These are phyloP conservation scores for Bos taurus DNA, from an alignment of 2,113 vertebrate genomes.

Conservation along the genomic window ARS-UCD2.0 NC_037338.1:11918001-11918500, in stretches of 20 bases:
- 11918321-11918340: not conserved
- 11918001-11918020: not conserved
- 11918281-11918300: not conserved
- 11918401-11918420: not conserved
- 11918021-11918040: not conserved
- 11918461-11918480: not conserved
- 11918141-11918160: not conserved
- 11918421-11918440: slow-evolving; percentile 2
- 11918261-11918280: not conserved
- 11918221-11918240: not conserved
- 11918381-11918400: not conserved
- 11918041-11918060: not conserved
- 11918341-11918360: not conserved
- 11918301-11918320: not conserved
- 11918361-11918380: not conserved
- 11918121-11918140: not conserved
- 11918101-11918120: not conserved
- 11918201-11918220: not conserved
- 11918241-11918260: not conserved
- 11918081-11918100: not conserved
- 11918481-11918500: not conserved
- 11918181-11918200: not conserved
- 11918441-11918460: not conserved
- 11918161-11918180: not conserved
- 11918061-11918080: not conserved